Percentiles rank a stretch among this genome's conserved stretches.
Conservation (phyloP, 2,113 vertebrate species). For the Calidris pygmaea region DNA sequence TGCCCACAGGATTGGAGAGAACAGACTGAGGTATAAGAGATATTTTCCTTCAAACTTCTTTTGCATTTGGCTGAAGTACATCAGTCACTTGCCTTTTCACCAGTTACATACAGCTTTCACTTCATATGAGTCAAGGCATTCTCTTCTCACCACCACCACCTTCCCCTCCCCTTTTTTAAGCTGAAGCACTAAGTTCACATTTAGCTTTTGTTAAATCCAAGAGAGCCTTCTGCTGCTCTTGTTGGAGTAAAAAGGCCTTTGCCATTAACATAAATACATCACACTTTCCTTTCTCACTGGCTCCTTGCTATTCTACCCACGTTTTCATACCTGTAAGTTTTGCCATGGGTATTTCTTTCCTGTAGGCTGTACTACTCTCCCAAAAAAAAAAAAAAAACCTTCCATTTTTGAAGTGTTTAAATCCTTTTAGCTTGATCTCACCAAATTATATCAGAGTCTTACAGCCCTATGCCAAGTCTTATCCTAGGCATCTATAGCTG, state of each 20-base stretch:
- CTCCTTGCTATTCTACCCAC: background rate
- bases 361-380: background rate
- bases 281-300: background rate
- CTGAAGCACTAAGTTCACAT: background rate
- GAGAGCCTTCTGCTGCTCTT: background rate
- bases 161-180: fast-evolving
- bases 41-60: background rate
- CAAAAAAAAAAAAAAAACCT: background rate
- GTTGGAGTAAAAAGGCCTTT: background rate
- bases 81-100: background rate
- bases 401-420: background rate
- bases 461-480: fast-evolving
- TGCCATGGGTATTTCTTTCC: background rate
- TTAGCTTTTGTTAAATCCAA: background rate
- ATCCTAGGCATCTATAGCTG: background rate
- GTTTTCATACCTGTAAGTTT: background rate
- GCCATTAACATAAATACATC: background rate
- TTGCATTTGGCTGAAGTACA: background rate
- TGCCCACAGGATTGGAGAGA: background rate
- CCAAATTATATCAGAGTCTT: background rate
- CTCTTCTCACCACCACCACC: background rate
- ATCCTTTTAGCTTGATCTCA: background rate
- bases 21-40: background rate
- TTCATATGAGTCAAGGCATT: background rate
- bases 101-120: background rate